phyloP scores from a whole-genome alignment of 2,888 invertebrate genomes.

The Apotomis capreana region DNA sequence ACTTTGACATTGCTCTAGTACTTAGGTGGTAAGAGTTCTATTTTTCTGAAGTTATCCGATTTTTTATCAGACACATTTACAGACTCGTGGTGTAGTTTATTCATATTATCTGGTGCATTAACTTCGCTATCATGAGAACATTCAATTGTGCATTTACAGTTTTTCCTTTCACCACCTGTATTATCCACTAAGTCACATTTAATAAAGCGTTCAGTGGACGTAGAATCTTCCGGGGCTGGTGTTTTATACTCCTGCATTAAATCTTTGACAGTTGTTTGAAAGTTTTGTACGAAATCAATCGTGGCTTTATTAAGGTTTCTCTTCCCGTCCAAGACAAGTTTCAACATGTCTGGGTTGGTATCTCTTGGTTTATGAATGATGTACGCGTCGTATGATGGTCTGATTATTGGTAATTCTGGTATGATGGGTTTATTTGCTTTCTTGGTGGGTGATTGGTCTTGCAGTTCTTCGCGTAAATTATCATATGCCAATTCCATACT shows the following conservation, averaged over 20 bases:
- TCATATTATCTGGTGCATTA: background rate
- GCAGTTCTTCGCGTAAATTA: slow-evolving; percentile 58
- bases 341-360: background rate
- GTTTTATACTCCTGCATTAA: slow-evolving; percentile 5
- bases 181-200: background rate
- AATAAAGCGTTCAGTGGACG: background rate
- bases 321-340: background rate
- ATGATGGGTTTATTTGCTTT: background rate
- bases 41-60: too few species aligned
- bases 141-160: slow-evolving; percentile 1
- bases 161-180: background rate
- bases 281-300: slow-evolving; percentile 2
- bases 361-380: background rate
- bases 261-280: background rate
- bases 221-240: background rate
- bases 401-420: background rate
- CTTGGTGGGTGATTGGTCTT: slow-evolving; percentile 46
- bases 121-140: background rate
- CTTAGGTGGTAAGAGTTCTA: too few species aligned
- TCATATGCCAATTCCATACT: slow-evolving; percentile 65
- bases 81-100: background rate
- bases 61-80: too few species aligned
- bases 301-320: background rate
- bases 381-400: background rate
- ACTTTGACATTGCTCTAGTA: too few species aligned